Evolutionary conservation across 2,113 vertebrate genomes (phyloP), one percentile per base, ranked within the genome.

Genomic region (Pyxicephalus adspersus): DNA sequence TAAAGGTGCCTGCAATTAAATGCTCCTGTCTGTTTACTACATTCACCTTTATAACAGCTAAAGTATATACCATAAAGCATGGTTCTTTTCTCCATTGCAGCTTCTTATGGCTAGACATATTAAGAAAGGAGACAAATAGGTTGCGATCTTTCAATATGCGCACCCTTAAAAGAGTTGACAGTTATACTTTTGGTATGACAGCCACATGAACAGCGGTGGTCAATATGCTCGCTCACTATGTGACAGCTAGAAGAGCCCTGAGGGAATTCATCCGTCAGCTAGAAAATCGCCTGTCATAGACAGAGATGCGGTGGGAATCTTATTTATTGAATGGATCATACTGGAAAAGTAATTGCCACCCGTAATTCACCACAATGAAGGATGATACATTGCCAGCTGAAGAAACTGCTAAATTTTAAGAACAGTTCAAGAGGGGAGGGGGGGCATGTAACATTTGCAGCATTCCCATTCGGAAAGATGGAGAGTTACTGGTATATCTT

Each of bases 281-380:
- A 38, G 79, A 65, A 81, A 81, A 72, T 81, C 60, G 50, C 34
- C 60, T 81, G 79, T 64, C 79, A 81, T 55, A 74, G 9, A 54
- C 22, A 31, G 28, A 58, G 71, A 74, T 74, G 64, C 22, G 68
- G 60, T 19, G 4, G 38, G 45, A 72, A 55, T 81, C 79, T 34
- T n/a, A 11, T 57, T 74, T 64, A 81, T 65, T 45, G 50, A 38
- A 72, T 64, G 50, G 28, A 73, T 65, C 68, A 51, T 57, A 61
- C 17, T 29, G 7, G 26, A 34, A 54, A 29, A 65, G 61, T 38
- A 73, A 81, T 68, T 74, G 50, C 22, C 50, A 65, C 26, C 19
- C 54, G 66, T 51, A 54, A 80, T 63, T 61, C 57, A 63, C 25
- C n/a, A 1, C 38, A 17, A 71, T 61, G 11, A 34, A n/a, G 22